A percentile compares a stretch with the other conserved stretches of the same genome.
phyloP scores from a whole-genome alignment of 2,113 vertebrate genomes.

The Catagonus wagneri region DNA sequence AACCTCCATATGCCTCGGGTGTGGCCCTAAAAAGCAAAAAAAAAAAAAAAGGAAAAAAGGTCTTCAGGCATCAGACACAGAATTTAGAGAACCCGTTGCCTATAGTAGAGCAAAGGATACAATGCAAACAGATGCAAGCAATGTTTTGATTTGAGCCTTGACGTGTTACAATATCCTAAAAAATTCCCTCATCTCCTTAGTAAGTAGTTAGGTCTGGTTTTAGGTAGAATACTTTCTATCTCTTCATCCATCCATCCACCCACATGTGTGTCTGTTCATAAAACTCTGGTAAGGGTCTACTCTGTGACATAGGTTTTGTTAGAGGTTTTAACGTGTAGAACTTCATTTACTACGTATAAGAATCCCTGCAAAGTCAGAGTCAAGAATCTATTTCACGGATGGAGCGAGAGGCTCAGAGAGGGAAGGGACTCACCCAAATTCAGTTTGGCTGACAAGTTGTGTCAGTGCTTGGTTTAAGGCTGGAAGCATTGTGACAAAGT shows the following conservation, averaged over 20 bases:
- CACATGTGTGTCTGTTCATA: background rate
- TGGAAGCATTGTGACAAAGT: background rate
- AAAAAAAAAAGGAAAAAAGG: background rate
- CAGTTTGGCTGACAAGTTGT: background rate
- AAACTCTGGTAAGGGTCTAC: background rate
- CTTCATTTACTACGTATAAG: background rate
- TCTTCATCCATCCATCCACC: background rate
- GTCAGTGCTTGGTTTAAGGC: background rate
- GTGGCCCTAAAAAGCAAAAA: background rate
- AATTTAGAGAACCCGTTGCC: background rate
- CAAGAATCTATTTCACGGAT: background rate
- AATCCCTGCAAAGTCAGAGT: background rate
- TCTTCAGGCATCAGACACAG: background rate
- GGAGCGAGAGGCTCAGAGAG: background rate
- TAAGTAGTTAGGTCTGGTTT: background rate
- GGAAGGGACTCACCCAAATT: background rate
- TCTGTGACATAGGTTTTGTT: background rate
- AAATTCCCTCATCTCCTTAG: background rate
- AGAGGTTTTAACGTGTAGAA: background rate
- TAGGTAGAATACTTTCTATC: background rate
- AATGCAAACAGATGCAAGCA: too few relatives aligned
- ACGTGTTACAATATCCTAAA: too few relatives aligned
- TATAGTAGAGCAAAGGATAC: rapidly evolving
- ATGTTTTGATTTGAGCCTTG: background rate
- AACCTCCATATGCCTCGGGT: too few relatives aligned